Evolutionary conservation across 2,113 vertebrate genomes (phyloP).

Genomic region (Nothocercus julius): DNA sequence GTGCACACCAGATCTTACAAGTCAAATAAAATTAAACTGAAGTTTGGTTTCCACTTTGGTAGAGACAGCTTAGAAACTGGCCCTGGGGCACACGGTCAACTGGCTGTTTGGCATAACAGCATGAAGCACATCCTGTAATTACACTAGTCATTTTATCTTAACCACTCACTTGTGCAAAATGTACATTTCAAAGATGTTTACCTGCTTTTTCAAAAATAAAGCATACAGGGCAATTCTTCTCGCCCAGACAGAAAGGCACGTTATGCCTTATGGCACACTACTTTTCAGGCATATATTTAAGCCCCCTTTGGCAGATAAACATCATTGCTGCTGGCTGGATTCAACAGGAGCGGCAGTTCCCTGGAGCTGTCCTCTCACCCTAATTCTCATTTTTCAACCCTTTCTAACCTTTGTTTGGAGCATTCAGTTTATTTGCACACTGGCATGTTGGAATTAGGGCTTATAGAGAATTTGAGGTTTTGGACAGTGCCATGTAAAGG

Average conservation of each 20-base stretch:
- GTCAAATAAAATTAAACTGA: slow-evolving; percentile 47
- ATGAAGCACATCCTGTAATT: background rate
- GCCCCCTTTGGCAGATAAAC: background rate
- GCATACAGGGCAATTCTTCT: background rate
- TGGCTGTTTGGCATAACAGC: background rate
- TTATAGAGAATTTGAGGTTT: background rate
- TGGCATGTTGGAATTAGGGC: fast-evolving
- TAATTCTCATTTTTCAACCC: background rate
- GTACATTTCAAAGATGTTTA: background rate
- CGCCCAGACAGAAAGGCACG: background rate
- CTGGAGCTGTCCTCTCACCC: background rate
- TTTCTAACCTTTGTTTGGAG: background rate
- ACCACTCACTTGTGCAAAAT: background rate
- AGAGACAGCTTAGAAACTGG: background rate
- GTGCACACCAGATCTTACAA: slow-evolving; percentile 24
- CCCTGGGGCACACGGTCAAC: background rate
- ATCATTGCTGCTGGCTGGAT: background rate
- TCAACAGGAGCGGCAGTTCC: background rate
- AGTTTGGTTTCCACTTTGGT: background rate
- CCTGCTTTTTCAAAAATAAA: background rate
- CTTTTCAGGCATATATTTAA: background rate
- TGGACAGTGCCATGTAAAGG: background rate
- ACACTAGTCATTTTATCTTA: background rate
- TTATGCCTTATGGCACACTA: background rate
- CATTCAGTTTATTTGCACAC: background rate